These are phyloP conservation scores for Cistogaster globosa DNA, from an alignment of 2,888 invertebrate genomes.

Conservation along the genomic window DNA sequence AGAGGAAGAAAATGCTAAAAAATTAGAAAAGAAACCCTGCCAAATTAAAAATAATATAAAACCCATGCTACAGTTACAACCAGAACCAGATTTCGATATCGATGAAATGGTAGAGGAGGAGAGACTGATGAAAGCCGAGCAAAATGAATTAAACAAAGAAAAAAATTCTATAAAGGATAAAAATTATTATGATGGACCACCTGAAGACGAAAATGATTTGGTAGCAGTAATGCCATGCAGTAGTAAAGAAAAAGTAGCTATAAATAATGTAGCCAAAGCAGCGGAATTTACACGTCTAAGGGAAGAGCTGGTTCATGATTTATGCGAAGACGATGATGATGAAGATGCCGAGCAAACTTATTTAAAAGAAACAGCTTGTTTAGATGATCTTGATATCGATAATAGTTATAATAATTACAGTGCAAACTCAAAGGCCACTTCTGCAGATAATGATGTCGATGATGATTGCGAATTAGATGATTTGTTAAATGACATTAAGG, in stretches of 20 bases:
- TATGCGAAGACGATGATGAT: conserved; percentile 74
- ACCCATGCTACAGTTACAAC: conserved; percentile 24
- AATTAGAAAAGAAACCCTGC: conserved; percentile 44
- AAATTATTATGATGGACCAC: conserved; percentile 63
- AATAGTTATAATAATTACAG: conserved; percentile 8
- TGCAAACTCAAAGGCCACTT: neutral
- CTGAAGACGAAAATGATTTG: conserved; percentile 71
- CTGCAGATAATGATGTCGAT: conserved; percentile 7
- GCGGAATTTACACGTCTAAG: conserved; percentile 56
- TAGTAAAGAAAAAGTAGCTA: neutral
- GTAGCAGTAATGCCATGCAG: conserved; percentile 25
- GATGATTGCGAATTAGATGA: conserved; percentile 78
- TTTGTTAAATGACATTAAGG: conserved; percentile 79
- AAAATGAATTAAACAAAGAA: conserved; percentile 34
- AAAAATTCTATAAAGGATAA: neutral
- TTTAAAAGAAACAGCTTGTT: conserved; percentile 74
- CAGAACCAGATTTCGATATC: conserved; percentile 70
- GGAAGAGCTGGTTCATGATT: conserved; percentile 75
- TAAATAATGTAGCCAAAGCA: neutral
- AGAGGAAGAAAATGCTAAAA: conserved; percentile 61
- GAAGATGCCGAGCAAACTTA: conserved; percentile 73
- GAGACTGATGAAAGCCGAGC: conserved; percentile 75
- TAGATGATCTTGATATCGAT: conserved; percentile 72
- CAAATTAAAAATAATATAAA: neutral
- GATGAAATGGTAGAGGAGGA: conserved; percentile 78